Percentiles rank a stretch among this genome's conserved stretches.
These are phyloP conservation scores for Chitala chitala DNA, from an alignment of 2,113 vertebrate species.

Conservation along the genomic window DNA sequence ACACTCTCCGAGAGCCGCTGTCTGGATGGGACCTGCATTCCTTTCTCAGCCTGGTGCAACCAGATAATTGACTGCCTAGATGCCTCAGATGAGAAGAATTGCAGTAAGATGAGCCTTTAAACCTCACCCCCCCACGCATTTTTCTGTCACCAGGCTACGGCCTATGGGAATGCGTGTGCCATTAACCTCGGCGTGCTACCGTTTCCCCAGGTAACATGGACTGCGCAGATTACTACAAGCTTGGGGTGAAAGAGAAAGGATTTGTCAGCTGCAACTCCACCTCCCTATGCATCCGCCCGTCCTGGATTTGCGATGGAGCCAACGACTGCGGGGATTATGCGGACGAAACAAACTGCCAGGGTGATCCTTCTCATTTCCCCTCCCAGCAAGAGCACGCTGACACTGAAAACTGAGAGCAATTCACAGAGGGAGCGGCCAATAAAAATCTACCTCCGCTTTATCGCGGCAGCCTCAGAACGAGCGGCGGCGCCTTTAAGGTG, in stretches of 20 bases:
- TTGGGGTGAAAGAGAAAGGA: constrained; percentile 82
- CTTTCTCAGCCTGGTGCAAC: constrained; percentile 84
- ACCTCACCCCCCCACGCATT: not conserved
- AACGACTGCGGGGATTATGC: constrained; percentile 96
- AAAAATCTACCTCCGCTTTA: not conserved
- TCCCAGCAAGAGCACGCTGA: not conserved
- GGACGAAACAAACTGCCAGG: constrained; percentile 91
- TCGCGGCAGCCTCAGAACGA: not conserved
- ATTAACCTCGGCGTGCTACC: constrained; percentile 20
- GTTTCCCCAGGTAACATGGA: constrained; percentile 75
- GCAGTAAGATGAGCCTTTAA: constrained; percentile 70
- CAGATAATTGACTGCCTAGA: constrained; percentile 91
- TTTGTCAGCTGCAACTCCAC: constrained; percentile 95
- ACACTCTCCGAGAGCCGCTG: constrained; percentile 77
- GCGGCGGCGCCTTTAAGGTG: not conserved
- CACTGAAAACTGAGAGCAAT: not conserved
- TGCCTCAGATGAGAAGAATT: constrained; percentile 89
- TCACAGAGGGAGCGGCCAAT: not conserved
- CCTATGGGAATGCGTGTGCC: not conserved
- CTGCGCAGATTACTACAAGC: constrained; percentile 87
- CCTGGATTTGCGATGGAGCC: constrained; percentile 92
- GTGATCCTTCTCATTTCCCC: constrained; percentile 62
- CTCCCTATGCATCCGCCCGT: constrained; percentile 86
- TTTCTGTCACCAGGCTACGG: not conserved
- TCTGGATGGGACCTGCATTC: constrained; percentile 80